Evolutionary conservation across 2,113 vertebrate genomes (phyloP), one percentile per base, ranked within the genome.

Genomic region (Gila orcuttii): DNA sequence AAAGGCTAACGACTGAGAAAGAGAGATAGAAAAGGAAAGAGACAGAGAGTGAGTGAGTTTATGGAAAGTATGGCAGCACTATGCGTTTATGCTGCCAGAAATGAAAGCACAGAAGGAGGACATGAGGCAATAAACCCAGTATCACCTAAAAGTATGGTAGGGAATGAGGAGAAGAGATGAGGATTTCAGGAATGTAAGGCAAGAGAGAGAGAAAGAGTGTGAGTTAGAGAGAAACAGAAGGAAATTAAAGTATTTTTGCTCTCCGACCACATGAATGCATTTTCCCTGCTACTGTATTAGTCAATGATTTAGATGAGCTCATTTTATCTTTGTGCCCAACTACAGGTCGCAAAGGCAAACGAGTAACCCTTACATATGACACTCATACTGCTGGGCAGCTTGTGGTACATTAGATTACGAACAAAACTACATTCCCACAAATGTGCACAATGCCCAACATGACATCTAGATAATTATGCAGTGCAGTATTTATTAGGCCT

Each of bases 61-160:
- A 89, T 88, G 90, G 88, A 90, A 90, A 88, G 78, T 87, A 87
- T 87, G 89, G 87, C 83, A 73, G 78, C 55, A 36, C 15, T 73
- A 75, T 78, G 11, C 12, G 28, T 47, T 64, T 74, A 19, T 19
- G 13, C 42, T 73, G 82, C 86, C 89, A 90, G 78, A 62, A 87
- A 86, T 85, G 79, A 82, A 87, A 85, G 79, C 66, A 76, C 31
- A 82, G 71, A 55, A 60, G 81, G 79, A 64, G 28, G 66, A 89
- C 19, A 47, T 52, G 79, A 86, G 71, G 47, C 28, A 78, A 28
- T 9, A 55, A 78, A 64, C 57, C 19, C 42, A 25, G 50, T 69
- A 66, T 52, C 52, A 85, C 42, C 42, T 50, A 3, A 42, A 42
- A 50, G n/a, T 10, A 82, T 12, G 10, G 8, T n/a, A 23, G 19